phyloP scores from a whole-genome alignment of 2,888 invertebrate species.

The Plebejus anna region DNA sequence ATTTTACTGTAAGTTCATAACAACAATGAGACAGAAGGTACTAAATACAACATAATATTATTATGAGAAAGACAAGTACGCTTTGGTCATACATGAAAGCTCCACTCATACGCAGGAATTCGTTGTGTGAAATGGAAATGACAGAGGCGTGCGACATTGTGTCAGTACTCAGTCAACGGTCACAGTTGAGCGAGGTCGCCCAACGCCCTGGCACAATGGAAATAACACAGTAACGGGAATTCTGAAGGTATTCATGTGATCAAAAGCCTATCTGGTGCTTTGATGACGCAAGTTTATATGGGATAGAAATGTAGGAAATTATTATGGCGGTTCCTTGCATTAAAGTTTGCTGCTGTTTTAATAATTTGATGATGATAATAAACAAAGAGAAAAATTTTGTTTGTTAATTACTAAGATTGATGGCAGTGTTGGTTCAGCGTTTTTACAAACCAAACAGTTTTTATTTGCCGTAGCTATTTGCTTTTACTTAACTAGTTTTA shows the following conservation, averaged over 20 bases:
- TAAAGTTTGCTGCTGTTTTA: background rate
- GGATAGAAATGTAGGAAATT: background rate
- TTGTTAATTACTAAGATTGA: constrained; percentile 7
- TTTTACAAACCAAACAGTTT: background rate
- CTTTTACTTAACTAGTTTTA: background rate
- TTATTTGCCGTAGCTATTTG: background rate
- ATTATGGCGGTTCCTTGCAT: background rate
- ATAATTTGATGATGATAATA: background rate
- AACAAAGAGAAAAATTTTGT: background rate
- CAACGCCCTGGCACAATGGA: background rate
- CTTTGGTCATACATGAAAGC: too few species aligned
- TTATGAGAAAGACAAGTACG: too few species aligned
- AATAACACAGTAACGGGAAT: constrained; percentile 13
- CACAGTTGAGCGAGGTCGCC: constrained; percentile 6
- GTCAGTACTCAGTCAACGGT: background rate
- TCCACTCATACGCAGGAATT: too few species aligned
- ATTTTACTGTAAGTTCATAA: too few species aligned
- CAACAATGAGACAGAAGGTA: too few species aligned
- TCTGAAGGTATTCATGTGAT: constrained; percentile 13
- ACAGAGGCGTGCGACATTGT: background rate
- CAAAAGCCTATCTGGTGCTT: constrained; percentile 3
- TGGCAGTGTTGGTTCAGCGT: background rate
- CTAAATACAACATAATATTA: too few species aligned
- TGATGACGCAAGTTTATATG: background rate
- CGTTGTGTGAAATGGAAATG: background rate